Conservation (phyloP, 2,797 vertebrate genomes). For the Glossophaga mutica region DNA sequence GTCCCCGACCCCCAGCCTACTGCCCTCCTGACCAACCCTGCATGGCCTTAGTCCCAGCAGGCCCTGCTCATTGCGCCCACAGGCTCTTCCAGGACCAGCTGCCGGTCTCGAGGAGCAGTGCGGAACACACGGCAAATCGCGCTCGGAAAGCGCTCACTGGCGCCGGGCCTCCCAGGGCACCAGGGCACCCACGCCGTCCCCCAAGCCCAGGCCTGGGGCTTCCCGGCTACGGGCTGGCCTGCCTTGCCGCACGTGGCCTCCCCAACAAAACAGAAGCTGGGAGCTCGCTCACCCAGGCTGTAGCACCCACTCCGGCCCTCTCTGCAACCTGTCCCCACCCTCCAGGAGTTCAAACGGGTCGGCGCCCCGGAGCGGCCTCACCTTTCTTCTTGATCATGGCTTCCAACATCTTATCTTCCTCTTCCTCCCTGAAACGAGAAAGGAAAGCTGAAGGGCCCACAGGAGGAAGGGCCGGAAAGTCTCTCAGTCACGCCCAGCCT, state of each 20-base stretch:
- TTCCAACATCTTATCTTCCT: constrained; percentile 89
- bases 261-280: neutral
- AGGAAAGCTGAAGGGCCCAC: constrained; percentile 15
- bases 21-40: neutral
- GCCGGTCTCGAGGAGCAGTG: neutral
- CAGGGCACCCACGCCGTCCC: neutral
- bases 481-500: neutral
- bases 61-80: no score
- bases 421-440: constrained; percentile 90
- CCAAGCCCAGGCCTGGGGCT: neutral
- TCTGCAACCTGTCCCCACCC: neutral
- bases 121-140: neutral
- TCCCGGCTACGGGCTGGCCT: neutral
- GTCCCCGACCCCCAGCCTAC: neutral
- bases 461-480: neutral
- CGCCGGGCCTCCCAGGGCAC: neutral
- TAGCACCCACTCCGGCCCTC: neutral
- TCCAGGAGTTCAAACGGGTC: neutral
- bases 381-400: constrained; percentile 91
- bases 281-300: neutral
- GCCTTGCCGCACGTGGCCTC: neutral
- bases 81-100: neutral
- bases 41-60: no score
- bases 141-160: neutral
- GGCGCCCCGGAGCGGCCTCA: constrained; percentile 65